phyloP scores from a whole-genome alignment of 2,888 invertebrate species.

The Embidobia sp. region DNA sequence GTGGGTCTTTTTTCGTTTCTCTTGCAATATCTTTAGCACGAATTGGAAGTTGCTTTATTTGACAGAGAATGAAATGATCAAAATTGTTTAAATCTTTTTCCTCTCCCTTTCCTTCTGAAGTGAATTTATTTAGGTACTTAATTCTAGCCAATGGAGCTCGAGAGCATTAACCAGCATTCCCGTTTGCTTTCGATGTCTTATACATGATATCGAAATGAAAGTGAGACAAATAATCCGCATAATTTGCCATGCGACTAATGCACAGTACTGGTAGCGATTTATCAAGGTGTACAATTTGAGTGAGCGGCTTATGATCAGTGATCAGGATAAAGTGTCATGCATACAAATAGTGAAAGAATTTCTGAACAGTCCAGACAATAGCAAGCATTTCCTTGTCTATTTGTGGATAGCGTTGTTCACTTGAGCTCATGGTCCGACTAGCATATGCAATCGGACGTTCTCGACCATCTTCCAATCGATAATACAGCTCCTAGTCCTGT shows the following conservation, averaged over 20 bases:
- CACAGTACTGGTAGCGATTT: background rate
- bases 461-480: background rate
- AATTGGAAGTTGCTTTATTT: conserved; percentile 30
- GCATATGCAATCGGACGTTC: background rate
- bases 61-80: background rate
- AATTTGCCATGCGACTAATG: conserved; percentile 30
- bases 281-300: background rate
- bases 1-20: conserved; percentile 29
- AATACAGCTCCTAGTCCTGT: background rate
- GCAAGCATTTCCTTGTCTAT: conserved; percentile 1
- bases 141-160: background rate
- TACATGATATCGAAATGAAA: conserved; percentile 10
- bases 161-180: conserved; percentile 32
- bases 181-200: conserved; percentile 23
- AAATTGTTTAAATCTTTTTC: background rate
- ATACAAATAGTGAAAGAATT: background rate
- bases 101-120: too few species aligned
- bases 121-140: background rate
- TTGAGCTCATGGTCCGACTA: background rate
- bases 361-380: background rate
- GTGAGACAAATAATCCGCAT: conserved; percentile 30
- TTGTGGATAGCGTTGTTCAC: background rate
- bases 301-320: conserved; percentile 1
- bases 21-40: conserved; percentile 17
- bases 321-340: background rate